Conservation (phyloP, 1,140 invertebrate species). For the Ceratosolen solmsi region DNA sequence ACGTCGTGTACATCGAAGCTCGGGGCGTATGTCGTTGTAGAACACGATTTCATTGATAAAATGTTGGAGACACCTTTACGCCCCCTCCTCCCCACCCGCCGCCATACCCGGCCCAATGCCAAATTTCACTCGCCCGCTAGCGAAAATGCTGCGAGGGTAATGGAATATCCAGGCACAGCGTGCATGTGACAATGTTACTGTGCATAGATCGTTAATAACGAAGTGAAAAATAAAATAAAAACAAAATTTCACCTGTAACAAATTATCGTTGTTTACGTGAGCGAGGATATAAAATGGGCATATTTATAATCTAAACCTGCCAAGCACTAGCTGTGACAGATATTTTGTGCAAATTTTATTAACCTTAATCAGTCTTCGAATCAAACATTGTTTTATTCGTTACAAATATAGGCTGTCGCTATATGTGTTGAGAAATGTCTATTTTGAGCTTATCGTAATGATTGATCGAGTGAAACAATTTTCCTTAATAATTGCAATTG, state of each 20-base stretch:
- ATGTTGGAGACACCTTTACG: conserved; percentile 59
- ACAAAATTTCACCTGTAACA: conserved; percentile 18
- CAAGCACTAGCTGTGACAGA: not conserved
- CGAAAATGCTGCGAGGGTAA: conserved; percentile 58
- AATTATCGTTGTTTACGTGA: conserved; percentile 16
- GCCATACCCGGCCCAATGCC: not conserved
- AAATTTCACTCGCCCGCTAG: no score
- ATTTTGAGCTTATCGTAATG: no score
- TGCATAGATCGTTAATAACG: conserved; percentile 54
- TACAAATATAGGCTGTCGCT: not conserved
- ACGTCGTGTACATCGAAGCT: conserved; percentile 46
- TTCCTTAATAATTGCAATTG: no score
- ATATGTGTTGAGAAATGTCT: no score
- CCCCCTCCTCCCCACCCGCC: not conserved
- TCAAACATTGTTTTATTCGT: not conserved
- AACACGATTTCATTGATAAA: conserved; percentile 61
- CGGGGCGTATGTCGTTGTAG: not conserved
- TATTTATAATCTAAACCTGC: not conserved
- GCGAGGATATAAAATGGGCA: conserved; percentile 5
- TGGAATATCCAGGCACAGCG: conserved; percentile 58
- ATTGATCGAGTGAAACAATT: no score
- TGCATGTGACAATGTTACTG: conserved; percentile 49
- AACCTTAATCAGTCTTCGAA: not conserved
- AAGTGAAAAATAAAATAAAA: conserved; percentile 51
- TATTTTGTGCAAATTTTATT: not conserved